Evolutionary conservation across 2,888 invertebrate species (phyloP), one percentile per base, ranked within the genome.

Genomic region (Eupithecia inturbata): DNA sequence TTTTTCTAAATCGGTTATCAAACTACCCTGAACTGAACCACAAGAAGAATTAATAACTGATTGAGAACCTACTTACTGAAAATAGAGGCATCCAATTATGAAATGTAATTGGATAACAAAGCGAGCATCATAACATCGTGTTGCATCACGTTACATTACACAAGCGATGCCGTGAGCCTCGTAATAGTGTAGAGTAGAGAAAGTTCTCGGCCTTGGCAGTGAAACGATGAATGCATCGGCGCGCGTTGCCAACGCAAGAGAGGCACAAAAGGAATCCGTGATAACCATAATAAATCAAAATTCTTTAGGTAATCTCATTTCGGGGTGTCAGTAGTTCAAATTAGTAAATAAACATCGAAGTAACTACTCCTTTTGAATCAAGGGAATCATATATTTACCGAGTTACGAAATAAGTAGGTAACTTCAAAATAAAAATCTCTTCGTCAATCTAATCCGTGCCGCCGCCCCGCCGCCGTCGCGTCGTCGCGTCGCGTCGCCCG

Each of bases 141-240:
- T 91, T 90, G 91, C 91, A 87, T 90, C 88, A 89, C 83, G 84
- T 87, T 88, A 87, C 87, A 88, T 87, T 88, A 87, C 87, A 88
- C 88, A 88, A 89, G 86, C 86, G 82, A 83, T 83, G 84, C 83
- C 83, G 82, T 85, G 84, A 82, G 85, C 84, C 82, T 85, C 89
- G 89, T 91, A 91, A 91, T 85, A 85, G 84, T 85, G 85, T 85
- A 84, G 92, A 92, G 93, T 85, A 84, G 92, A 92, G 93, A 94
- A 93, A 93, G 93, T 93, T 88, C 84, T 79, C 85, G 93, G 91
- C 93, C 93, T 94, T 94, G 93, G 92, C 93, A 92, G 87, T 94
- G 93, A 90, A 88, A 88, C 88, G 87, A 70, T 70, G 60, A 73
- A 71, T 36, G 71, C 76, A 69, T 69, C 68, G 66, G 22, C 45